Conservation (phyloP, 2,797 vertebrate genomes). For the Chelonia mydas region DNA sequence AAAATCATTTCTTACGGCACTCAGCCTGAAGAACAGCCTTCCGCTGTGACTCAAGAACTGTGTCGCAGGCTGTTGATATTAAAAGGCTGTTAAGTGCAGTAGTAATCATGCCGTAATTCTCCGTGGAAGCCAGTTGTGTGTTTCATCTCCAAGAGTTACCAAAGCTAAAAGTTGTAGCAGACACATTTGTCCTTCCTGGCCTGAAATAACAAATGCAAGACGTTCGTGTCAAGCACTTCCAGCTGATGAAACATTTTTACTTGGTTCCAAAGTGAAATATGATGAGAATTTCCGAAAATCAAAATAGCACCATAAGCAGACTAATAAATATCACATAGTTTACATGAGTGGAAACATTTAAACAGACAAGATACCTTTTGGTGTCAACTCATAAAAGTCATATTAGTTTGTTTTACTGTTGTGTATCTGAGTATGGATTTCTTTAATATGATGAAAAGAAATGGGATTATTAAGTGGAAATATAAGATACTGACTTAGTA, state of each 20-base stretch:
- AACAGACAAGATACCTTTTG: background rate
- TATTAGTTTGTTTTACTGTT: constrained; percentile 35
- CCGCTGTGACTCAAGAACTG: background rate
- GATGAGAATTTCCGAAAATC: constrained; percentile 30
- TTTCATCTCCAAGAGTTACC: background rate
- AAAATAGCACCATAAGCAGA: constrained; percentile 16
- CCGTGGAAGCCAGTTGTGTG: background rate
- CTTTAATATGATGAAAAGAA: background rate
- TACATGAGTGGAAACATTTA: background rate
- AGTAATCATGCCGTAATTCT: background rate
- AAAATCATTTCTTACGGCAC: background rate
- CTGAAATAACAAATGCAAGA: constrained; percentile 69
- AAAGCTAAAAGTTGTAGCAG: constrained; percentile 41
- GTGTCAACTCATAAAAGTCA: background rate
- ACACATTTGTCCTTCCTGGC: constrained; percentile 51
- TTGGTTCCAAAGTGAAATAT: constrained; percentile 14
- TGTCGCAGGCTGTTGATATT: background rate
- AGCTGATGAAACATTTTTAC: constrained; percentile 65
- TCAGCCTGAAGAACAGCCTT: background rate
- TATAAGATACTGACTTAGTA: constrained; percentile 10
- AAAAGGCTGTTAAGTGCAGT: background rate
- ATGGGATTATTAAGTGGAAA: constrained; percentile 19
- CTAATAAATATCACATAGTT: constrained; percentile 1
- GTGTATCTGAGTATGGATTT: background rate
- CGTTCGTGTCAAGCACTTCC: constrained; percentile 62